Percentiles rank a stretch among this genome's conserved stretches.
phyloP scores from a whole-genome alignment of 2,888 invertebrate species.

The Watsonalla binaria region DNA sequence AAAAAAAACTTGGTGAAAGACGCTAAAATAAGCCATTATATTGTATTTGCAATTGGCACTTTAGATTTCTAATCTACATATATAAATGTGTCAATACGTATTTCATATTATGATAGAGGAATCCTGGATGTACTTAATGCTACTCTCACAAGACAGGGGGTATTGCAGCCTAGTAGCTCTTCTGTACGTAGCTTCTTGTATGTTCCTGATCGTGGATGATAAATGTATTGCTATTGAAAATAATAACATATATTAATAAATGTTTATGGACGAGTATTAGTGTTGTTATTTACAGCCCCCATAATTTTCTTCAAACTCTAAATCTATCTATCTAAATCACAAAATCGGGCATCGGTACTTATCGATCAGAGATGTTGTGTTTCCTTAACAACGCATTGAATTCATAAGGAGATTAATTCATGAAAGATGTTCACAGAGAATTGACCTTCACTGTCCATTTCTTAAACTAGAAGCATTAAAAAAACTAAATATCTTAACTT shows the following conservation, averaged over 20 bases:
- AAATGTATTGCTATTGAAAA: constrained; percentile 66
- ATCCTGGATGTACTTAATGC: constrained; percentile 61
- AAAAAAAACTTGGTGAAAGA: constrained; percentile 76
- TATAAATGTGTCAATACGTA: constrained; percentile 62
- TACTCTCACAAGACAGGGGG: constrained; percentile 68
- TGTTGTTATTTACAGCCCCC: constrained; percentile 26
- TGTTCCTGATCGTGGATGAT: constrained; percentile 56
- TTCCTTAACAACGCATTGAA: too few species aligned
- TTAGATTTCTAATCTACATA: constrained; percentile 61
- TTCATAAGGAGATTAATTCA: too few species aligned
- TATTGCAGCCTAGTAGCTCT: constrained; percentile 70
- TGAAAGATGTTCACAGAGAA: too few species aligned
- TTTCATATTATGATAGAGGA: constrained; percentile 55
- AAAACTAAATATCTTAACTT: too few species aligned
- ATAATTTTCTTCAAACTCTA: too few species aligned
- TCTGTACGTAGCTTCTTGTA: constrained; percentile 73
- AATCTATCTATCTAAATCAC: too few species aligned
- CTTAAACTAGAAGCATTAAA: too few species aligned
- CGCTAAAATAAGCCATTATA: constrained; percentile 75
- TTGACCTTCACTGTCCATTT: too few species aligned
- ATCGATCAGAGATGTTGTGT: too few species aligned
- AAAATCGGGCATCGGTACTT: too few species aligned
- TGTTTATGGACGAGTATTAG: constrained; percentile 64
- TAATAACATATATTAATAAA: constrained; percentile 76
- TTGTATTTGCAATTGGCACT: constrained; percentile 75